Conservation (phyloP, 2,797 vertebrate genomes). For the Loris lydekkerianus region DNA sequence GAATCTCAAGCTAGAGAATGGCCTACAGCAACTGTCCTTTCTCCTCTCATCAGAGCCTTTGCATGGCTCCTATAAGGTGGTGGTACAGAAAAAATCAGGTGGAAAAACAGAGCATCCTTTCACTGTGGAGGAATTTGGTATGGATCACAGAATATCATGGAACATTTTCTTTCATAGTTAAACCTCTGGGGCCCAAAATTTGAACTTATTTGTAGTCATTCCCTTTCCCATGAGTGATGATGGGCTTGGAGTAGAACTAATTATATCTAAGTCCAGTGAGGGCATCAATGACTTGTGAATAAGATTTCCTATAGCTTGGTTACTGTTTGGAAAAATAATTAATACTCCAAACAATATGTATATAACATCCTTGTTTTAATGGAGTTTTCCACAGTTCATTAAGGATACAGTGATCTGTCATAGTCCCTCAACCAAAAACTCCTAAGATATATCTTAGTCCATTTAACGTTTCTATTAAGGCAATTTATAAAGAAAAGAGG, state of each 20-base stretch:
- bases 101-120: conserved; percentile 70
- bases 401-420: neutral
- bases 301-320: neutral
- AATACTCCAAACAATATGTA: neutral
- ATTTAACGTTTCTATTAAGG: neutral
- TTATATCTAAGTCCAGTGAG: neutral
- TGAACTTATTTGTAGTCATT: neutral
- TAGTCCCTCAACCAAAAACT: neutral
- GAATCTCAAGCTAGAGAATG: conserved; percentile 72
- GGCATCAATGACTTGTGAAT: neutral
- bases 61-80: conserved; percentile 85
- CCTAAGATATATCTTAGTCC: neutral
- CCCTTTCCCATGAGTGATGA: neutral
- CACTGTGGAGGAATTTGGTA: conserved; percentile 88
- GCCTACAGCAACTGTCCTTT: conserved; percentile 85
- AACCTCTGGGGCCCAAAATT: neutral
- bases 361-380: neutral
- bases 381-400: neutral
- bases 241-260: conserved; percentile 2
- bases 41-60: conserved; percentile 87
- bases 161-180: neutral
- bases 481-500: neutral
- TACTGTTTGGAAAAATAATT: conserved; percentile 48
- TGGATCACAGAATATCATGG: neutral
- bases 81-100: conserved; percentile 79